Conservation (phyloP, 2,797 vertebrate genomes). For the Scyliorhinus canicula region DNA sequence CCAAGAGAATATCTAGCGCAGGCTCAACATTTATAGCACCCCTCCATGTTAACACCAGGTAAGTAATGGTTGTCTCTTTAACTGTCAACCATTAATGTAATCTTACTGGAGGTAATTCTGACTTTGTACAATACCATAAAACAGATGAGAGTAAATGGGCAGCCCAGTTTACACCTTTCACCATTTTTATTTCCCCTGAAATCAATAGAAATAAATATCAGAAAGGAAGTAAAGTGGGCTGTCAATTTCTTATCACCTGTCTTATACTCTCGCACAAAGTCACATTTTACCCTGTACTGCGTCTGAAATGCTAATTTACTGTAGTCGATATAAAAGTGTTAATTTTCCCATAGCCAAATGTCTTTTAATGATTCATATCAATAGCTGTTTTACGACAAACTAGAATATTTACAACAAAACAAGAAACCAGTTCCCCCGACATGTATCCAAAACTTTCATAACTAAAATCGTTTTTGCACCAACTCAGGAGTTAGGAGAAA, state of each 20-base stretch:
- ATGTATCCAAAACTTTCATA: background rate
- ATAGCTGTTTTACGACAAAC: background rate
- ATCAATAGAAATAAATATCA: background rate
- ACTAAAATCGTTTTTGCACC: background rate
- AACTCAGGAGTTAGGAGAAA: constrained; percentile 11
- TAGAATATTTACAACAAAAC: background rate
- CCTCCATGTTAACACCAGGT: background rate
- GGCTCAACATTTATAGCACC: background rate
- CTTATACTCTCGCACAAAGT: background rate
- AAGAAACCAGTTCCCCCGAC: background rate
- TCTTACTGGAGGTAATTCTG: constrained; percentile 12
- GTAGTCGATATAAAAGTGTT: background rate
- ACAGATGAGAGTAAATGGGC: background rate
- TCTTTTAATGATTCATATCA: background rate
- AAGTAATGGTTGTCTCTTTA: background rate
- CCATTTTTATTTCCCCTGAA: background rate
- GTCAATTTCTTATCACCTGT: background rate
- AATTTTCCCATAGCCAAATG: background rate
- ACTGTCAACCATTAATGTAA: background rate
- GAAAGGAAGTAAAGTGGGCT: background rate
- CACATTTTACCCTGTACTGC: background rate
- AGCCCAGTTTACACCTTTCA: constrained; percentile 7
- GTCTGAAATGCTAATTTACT: background rate
- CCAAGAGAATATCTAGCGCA: background rate
- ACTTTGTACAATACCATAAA: background rate